phyloP scores from a whole-genome alignment of 2,113 vertebrate genomes.

The Vimba vimba region DNA sequence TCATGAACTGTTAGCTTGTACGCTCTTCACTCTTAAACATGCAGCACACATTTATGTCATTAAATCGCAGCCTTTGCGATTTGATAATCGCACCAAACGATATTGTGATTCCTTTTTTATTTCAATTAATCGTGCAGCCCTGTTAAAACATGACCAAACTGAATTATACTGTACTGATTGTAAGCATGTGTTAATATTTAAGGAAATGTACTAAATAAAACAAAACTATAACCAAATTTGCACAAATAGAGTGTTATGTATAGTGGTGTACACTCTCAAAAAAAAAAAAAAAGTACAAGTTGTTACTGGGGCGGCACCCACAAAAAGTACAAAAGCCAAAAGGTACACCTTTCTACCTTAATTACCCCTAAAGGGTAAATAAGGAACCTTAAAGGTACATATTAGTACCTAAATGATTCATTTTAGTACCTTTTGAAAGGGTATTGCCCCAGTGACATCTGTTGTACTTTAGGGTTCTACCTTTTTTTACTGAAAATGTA shows the following conservation, averaged over 20 bases:
- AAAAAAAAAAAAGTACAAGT: too few relatives aligned
- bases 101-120: neutral
- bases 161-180: slow-evolving; percentile 10
- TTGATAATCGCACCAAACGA: neutral
- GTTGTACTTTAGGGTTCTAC: too few relatives aligned
- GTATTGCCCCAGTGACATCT: too few relatives aligned
- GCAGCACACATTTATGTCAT: neutral
- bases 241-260: neutral
- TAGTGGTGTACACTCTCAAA: neutral
- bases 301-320: too few relatives aligned
- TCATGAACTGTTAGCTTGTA: neutral
- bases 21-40: neutral
- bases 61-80: neutral
- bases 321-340: too few relatives aligned
- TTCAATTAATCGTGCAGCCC: neutral
- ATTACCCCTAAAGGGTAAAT: too few relatives aligned
- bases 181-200: slow-evolving; percentile 15
- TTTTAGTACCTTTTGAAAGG: too few relatives aligned
- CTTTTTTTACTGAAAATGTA: too few relatives aligned
- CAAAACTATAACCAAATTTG: neutral
- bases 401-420: too few relatives aligned
- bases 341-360: too few relatives aligned
- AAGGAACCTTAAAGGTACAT: too few relatives aligned
- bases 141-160: slow-evolving; percentile 14
- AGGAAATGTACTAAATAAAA: slow-evolving; percentile 27